phyloP scores from a whole-genome alignment of 2,888 invertebrate species.

The Sarcophaga carnaria region DNA sequence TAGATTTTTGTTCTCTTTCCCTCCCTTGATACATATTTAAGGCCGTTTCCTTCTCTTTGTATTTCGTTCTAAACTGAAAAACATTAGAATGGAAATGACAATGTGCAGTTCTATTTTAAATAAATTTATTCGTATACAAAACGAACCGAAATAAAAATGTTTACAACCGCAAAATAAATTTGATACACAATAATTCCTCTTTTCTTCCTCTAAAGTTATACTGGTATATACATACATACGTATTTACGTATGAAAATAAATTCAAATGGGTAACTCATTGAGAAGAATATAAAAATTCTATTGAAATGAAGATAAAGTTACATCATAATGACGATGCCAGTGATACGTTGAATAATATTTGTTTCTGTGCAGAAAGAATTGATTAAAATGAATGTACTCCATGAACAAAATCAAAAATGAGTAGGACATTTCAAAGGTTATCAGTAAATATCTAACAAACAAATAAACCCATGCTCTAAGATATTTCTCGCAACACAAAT shows the following conservation, averaged over 20 bases:
- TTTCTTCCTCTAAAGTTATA: background rate
- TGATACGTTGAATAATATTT: too few relatives aligned
- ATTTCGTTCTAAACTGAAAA: constrained; percentile 10
- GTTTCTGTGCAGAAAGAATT: background rate
- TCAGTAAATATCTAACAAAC: too few relatives aligned
- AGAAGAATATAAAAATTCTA: background rate
- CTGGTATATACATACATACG: background rate
- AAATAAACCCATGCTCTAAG: too few relatives aligned
- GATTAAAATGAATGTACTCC: background rate
- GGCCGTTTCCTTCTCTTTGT: background rate
- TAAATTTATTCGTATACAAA: constrained; percentile 11
- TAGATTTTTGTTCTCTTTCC: constrained; percentile 42
- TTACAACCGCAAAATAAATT: constrained; percentile 46
- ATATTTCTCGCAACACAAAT: too few relatives aligned
- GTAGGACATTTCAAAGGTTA: too few relatives aligned
- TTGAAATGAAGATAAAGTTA: background rate
- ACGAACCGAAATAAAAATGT: constrained; percentile 12
- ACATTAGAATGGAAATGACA: constrained; percentile 15
- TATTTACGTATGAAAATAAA: background rate
- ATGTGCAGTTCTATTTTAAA: constrained; percentile 37
- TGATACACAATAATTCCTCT: constrained; percentile 35
- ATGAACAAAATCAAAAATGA: too few relatives aligned
- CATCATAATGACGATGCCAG: too few relatives aligned
- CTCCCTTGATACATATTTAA: background rate
- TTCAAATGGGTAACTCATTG: background rate